These are phyloP conservation scores for Dasypolia templi DNA, from an alignment of 2,888 invertebrate genomes.

Conservation along the genomic window DNA sequence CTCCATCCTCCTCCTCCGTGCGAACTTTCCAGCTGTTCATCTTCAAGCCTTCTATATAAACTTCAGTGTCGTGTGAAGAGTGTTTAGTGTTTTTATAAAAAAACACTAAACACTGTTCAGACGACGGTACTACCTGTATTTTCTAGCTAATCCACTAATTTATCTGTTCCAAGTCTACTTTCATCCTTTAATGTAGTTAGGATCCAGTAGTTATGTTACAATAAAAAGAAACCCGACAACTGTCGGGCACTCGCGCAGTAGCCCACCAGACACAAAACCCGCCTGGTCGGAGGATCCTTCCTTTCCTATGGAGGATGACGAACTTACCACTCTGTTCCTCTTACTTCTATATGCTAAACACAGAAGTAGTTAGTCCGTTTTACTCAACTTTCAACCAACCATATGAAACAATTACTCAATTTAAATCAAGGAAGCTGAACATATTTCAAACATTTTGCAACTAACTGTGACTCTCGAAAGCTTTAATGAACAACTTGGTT, in stretches of 20 bases:
- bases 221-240: not conserved
- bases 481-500: constrained; percentile 17
- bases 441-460: constrained; percentile 17
- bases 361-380: not conserved
- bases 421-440: constrained; percentile 24
- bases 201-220: too few species aligned
- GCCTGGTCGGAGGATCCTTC: not conserved
- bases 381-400: not conserved
- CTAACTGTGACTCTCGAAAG: not conserved
- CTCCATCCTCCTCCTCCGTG: too few species aligned
- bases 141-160: too few species aligned
- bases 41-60: too few species aligned
- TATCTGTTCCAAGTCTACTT: too few species aligned
- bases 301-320: not conserved
- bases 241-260: not conserved
- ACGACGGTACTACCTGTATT: too few species aligned
- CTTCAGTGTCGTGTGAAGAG: too few species aligned
- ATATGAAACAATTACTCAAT: constrained; percentile 7
- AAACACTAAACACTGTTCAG: too few species aligned
- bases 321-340: not conserved
- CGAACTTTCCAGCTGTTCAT: too few species aligned
- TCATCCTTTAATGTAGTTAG: too few species aligned
- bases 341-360: not conserved
- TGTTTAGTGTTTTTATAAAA: too few species aligned
- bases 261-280: not conserved